Base-by-base conservation (phyloP, 2,113 vertebrate species). In the Garra rufa region DNA sequence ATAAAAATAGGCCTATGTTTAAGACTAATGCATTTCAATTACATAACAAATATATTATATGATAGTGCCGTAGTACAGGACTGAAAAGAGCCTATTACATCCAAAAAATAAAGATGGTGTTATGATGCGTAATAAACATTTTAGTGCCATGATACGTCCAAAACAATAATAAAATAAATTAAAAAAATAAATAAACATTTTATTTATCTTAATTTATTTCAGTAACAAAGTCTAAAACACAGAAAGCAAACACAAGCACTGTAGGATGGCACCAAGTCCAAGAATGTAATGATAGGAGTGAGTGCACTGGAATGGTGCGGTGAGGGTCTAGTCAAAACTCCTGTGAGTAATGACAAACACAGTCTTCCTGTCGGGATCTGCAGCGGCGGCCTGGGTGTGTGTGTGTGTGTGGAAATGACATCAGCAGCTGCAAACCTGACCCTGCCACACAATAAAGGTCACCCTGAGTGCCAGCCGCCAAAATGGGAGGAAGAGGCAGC, bases 381-480 rank as follows among this genome's bases (percentile, higher is more conserved):
- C 0, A 43, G 24, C 9, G 15, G 24, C 8, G 9, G 38, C n/a
- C 57, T 1, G 63, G 41, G 50, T 71, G 85, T 87, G 28, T 34
- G 8, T 19, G 65, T 38, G 85, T 79, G 67, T 83, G 43, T 67
- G 57, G 19, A 19, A 61, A 77, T 84, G 48, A 78, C 28, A 55
- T 46, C 17, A 69, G 77, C 50, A 48, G 41, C 46, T 13, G 57
- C 82, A 84, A 69, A 63, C 69, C 85, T 88, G 88, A 89, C 90
- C 90, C 87, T 78, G 78, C 41, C 76, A 83, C 73, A 89, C 87
- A 91, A 89, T 87, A 84, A 88, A 88, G 87, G 88, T 89, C 81
- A 88, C 69, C 24, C 73, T 4, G 30, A 41, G 15, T 34, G 63
- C 17, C 69, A 75, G 63, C 9, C n/a, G 15, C 70, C 59, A 77